Conservation (phyloP, 64 coral and sea anemone species). For the Stichodactyla helianthus region DNA sequence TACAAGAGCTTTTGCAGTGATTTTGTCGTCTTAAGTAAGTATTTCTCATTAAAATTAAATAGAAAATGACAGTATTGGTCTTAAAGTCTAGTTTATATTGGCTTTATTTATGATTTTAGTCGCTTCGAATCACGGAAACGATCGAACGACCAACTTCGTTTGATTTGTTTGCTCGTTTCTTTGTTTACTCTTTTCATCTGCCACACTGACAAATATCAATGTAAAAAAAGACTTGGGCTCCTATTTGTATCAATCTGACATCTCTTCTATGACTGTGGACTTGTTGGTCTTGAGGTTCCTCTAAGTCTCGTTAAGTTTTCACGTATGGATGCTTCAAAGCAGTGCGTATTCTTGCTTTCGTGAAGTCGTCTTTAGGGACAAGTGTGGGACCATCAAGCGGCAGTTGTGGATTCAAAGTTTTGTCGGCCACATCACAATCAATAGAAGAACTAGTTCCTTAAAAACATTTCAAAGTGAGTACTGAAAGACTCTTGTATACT, state of each 20-base stretch:
- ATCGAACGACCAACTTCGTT: not conserved
- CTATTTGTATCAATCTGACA: conserved; percentile 19
- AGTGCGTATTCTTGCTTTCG: not conserved
- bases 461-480: not conserved
- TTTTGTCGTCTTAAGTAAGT: not conserved
- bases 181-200: conserved; percentile 18
- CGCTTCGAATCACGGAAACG: conserved; percentile 15
- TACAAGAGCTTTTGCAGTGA: not conserved
- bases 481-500: not conserved
- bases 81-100: conserved; percentile 1
- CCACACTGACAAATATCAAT: conserved; percentile 8
- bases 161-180: conserved; percentile 12
- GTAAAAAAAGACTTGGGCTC: not conserved
- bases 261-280: not conserved
- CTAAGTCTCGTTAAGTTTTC: not conserved
- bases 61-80: not conserved
- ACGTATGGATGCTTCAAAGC: not conserved
- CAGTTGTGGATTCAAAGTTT: not conserved
- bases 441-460: not conserved
- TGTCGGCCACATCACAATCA: not conserved
- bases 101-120: conserved; percentile 6
- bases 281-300: not conserved
- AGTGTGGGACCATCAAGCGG: not conserved
- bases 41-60: conserved; percentile 10
- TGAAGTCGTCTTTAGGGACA: not conserved